A percentile compares a stretch with the other conserved stretches of the same genome.
Conservation (phyloP, 2,113 vertebrate genomes). For the Montifringilla adamsi region DNA sequence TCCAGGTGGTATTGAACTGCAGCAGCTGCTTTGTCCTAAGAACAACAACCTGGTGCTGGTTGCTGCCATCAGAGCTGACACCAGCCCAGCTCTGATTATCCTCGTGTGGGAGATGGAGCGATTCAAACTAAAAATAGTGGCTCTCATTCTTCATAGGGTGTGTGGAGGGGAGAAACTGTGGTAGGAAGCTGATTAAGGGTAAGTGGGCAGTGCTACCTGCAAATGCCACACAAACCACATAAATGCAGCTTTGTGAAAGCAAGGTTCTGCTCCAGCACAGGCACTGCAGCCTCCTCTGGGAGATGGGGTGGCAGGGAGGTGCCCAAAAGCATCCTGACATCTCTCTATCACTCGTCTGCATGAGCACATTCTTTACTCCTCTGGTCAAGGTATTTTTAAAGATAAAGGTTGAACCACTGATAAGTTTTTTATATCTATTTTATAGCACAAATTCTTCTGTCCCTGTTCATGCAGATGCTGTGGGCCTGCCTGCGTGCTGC, state of each 20-base stretch:
- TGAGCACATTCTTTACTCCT: neutral
- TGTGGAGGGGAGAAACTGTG: neutral
- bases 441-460: neutral
- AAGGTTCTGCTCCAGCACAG: neutral
- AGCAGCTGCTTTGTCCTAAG: neutral
- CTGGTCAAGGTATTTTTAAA: neutral
- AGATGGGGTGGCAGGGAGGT: neutral
- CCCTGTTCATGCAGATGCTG: neutral
- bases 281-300: neutral
- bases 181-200: neutral
- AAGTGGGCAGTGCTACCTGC: neutral
- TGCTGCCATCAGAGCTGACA: neutral
- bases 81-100: neutral
- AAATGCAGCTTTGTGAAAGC: neutral
- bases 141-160: neutral
- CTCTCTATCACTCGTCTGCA: rapidly evolving
- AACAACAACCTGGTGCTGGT: neutral
- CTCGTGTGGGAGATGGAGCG: neutral
- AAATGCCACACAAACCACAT: rapidly evolving
- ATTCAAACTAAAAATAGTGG: neutral
- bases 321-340: rapidly evolving
- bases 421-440: neutral
- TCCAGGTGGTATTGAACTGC: neutral
- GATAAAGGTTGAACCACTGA: neutral
- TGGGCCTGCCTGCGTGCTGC: neutral